Conservation (phyloP, 2,113 vertebrate species). For the Microcebus ravelobensis region DNA sequence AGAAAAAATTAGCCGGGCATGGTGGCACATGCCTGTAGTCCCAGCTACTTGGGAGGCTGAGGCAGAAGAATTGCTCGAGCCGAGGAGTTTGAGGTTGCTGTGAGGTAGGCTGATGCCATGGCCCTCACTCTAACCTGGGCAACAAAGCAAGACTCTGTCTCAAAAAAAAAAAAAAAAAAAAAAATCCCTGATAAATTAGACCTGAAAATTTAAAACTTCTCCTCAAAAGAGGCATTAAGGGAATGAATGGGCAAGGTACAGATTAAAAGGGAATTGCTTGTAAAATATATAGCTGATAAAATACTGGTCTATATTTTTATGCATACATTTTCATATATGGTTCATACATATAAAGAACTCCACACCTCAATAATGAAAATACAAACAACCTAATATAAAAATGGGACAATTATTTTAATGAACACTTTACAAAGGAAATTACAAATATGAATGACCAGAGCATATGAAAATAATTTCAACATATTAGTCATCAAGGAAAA, state of each 20-base stretch:
- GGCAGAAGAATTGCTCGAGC: too few relatives aligned
- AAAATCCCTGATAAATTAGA: not conserved
- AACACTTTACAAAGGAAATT: not conserved
- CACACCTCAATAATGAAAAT: not conserved
- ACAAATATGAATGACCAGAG: not conserved
- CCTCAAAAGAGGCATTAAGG: not conserved
- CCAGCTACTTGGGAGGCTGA: too few relatives aligned
- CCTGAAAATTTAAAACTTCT: not conserved
- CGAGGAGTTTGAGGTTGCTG: too few relatives aligned
- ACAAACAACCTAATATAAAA: not conserved
- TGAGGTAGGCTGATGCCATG: too few relatives aligned
- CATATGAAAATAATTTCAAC: conserved; percentile 6
- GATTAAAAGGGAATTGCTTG: not conserved
- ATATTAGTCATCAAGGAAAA: not conserved
- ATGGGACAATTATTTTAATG: not conserved
- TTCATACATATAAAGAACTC: not conserved
- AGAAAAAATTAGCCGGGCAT: too few relatives aligned
- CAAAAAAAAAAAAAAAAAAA: not conserved
- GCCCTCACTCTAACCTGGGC: too few relatives aligned
- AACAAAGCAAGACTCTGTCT: too few relatives aligned
- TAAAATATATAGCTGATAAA: not conserved
- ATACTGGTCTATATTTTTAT: not conserved
- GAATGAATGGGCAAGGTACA: not conserved
- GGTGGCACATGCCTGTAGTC: too few relatives aligned
- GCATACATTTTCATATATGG: not conserved